Percentiles rank a stretch among this genome's conserved stretches.
Conservation (phyloP, 2,888 invertebrate species). For the Pegoplata infirma region DNA sequence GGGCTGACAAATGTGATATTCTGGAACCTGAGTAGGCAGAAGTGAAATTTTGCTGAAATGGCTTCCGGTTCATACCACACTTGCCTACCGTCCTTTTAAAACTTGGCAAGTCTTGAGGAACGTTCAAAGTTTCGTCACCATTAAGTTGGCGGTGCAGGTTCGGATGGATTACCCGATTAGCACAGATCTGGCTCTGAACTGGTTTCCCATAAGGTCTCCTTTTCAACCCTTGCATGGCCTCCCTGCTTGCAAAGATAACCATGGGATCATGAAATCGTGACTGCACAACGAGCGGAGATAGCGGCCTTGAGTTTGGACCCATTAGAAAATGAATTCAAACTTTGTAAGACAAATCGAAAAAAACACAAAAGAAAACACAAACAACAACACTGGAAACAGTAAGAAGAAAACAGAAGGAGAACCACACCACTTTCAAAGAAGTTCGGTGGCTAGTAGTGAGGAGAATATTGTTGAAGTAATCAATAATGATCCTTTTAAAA, state of each 20-base stretch:
- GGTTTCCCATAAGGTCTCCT: not conserved
- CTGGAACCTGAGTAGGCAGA: not conserved
- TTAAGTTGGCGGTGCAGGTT: not conserved
- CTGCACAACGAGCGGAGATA: not conserved
- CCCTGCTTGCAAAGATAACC: not conserved
- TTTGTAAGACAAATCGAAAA: too few species aligned
- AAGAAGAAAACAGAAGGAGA: too few species aligned
- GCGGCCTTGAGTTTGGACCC: too few species aligned
- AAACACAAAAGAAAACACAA: too few species aligned
- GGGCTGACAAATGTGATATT: not conserved
- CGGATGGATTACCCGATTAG: not conserved
- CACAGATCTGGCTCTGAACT: not conserved
- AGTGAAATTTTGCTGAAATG: not conserved
- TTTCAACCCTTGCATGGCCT: not conserved
- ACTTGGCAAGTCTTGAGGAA: not conserved
- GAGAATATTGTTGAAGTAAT: too few species aligned
- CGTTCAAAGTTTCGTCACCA: too few species aligned
- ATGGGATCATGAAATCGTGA: not conserved
- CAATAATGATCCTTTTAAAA: too few species aligned
- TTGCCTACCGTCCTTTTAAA: conserved; percentile 8
- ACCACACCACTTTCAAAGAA: too few species aligned
- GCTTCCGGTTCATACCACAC: not conserved
- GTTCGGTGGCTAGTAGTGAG: too few species aligned
- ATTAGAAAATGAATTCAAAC: too few species aligned
- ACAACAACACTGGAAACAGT: too few species aligned